These are phyloP conservation scores for Drosophila biarmipes DNA, from an alignment of 1,140 invertebrate species.

Conservation along the genomic window DNA sequence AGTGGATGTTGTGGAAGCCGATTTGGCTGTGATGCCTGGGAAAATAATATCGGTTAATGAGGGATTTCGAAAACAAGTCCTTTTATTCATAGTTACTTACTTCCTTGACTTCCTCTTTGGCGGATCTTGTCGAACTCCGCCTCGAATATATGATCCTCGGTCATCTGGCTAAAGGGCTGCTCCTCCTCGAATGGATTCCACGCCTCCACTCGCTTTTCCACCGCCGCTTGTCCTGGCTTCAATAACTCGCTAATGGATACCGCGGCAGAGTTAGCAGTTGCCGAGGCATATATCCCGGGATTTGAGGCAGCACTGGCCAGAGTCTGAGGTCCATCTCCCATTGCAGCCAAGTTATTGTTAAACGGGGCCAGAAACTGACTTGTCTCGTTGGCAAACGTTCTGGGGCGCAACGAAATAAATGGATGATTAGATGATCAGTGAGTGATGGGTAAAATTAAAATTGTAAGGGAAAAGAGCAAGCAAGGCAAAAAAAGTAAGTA, in stretches of 20 bases:
- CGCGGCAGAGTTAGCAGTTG: conserved; percentile 49
- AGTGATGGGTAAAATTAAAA: conserved; percentile 8
- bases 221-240: conserved; percentile 48
- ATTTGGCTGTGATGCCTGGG: conserved; percentile 80
- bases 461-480: conserved; percentile 2
- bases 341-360: conserved; percentile 84
- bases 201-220: conserved; percentile 85
- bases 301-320: conserved; percentile 66
- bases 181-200: conserved; percentile 95
- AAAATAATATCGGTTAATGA: neutral
- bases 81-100: too few relatives aligned
- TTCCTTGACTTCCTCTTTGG: conserved; percentile 91
- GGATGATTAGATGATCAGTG: conserved; percentile 28
- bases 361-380: conserved; percentile 91
- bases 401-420: conserved; percentile 73
- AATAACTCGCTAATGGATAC: conserved; percentile 73
- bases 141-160: conserved; percentile 94
- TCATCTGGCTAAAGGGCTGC: conserved; percentile 90
- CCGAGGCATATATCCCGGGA: conserved; percentile 68
- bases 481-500: conserved; percentile 22
- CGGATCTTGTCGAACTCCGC: conserved; percentile 94
- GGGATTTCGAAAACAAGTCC: too few relatives aligned
- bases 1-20: conserved; percentile 80
- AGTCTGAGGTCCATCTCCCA: conserved; percentile 57
- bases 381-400: conserved; percentile 90